These are phyloP conservation scores for Periophthalmus magnuspinnatus DNA, from an alignment of 2,797 vertebrate genomes.

Conservation along the genomic window DNA sequence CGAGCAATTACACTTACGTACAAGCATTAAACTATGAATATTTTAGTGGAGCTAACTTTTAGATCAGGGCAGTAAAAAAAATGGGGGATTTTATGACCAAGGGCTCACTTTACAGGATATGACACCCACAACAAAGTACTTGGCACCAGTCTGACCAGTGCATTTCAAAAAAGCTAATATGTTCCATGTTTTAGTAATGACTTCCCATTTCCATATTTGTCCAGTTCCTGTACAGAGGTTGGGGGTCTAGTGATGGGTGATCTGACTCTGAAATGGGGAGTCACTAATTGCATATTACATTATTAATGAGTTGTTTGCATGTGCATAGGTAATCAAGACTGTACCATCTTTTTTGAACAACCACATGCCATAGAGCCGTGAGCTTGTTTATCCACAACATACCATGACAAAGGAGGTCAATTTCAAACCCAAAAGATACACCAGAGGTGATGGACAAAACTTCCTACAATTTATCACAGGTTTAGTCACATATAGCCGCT, in stretches of 20 bases:
- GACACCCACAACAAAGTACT: slow-evolving; percentile 56
- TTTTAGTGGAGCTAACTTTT: slow-evolving; percentile 50
- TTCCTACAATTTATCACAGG: slow-evolving; percentile 36
- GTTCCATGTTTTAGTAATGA: slow-evolving; percentile 74
- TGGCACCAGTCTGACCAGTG: slow-evolving; percentile 37
- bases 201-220: slow-evolving; percentile 69
- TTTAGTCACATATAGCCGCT: slow-evolving; percentile 17
- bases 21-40: slow-evolving; percentile 57
- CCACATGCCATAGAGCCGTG: slow-evolving; percentile 44
- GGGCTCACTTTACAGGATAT: slow-evolving; percentile 10
- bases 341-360: slow-evolving; percentile 54
- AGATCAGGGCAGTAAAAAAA: slow-evolving; percentile 25
- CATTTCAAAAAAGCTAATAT: slow-evolving; percentile 72
- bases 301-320: slow-evolving; percentile 76
- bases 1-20: slow-evolving; percentile 48
- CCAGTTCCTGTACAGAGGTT: slow-evolving; percentile 53
- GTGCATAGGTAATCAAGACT: slow-evolving; percentile 70
- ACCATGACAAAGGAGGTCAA: slow-evolving; percentile 43
- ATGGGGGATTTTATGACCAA: slow-evolving; percentile 23
- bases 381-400: slow-evolving; percentile 65
- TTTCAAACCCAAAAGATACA: slow-evolving; percentile 22
- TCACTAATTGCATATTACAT: slow-evolving; percentile 78
- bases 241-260: slow-evolving; percentile 58
- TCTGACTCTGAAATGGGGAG: slow-evolving; percentile 70
- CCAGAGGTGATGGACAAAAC: slow-evolving; percentile 7